Evolutionary conservation across 1,140 invertebrate species (phyloP).

Genomic region (Drosophila tsacasi): DNA sequence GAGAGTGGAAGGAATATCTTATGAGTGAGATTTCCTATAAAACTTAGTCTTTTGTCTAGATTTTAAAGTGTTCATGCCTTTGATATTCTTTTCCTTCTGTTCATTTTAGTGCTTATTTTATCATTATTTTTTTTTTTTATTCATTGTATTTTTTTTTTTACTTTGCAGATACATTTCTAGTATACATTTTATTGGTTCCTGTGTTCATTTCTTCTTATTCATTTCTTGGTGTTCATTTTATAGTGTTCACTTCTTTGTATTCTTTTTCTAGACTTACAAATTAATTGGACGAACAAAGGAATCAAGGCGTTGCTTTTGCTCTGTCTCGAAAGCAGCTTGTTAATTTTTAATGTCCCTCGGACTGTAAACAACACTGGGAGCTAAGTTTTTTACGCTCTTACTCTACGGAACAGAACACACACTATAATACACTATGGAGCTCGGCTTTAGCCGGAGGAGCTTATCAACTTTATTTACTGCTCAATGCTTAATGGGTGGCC

Average conservation of each 20-base stretch:
- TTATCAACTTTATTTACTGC: slow-evolving; percentile 39
- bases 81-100: too few relatives aligned
- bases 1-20: too few relatives aligned
- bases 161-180: not conserved
- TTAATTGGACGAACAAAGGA: not conserved
- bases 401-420: not conserved
- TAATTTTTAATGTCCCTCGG: not conserved
- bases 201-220: not conserved
- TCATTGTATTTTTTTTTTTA: not conserved
- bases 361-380: slow-evolving; percentile 2
- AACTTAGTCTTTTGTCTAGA: too few relatives aligned
- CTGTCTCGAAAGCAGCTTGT: not conserved
- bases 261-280: not conserved
- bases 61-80: too few relatives aligned
- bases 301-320: not conserved
- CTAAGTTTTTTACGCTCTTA: not conserved
- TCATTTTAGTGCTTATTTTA: not conserved
- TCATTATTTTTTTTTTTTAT: not conserved
- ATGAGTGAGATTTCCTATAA: too few relatives aligned
- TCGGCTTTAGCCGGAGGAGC: not conserved
- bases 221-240: not conserved
- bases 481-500: slow-evolving; percentile 26
- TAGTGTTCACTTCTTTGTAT: not conserved
- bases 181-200: not conserved
- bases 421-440: not conserved